A percentile compares a stretch with the other conserved stretches of the same genome.
These are phyloP conservation scores for Arvicanthis niloticus DNA, from an alignment of 2,113 vertebrate species.

Conservation along the genomic window DNA sequence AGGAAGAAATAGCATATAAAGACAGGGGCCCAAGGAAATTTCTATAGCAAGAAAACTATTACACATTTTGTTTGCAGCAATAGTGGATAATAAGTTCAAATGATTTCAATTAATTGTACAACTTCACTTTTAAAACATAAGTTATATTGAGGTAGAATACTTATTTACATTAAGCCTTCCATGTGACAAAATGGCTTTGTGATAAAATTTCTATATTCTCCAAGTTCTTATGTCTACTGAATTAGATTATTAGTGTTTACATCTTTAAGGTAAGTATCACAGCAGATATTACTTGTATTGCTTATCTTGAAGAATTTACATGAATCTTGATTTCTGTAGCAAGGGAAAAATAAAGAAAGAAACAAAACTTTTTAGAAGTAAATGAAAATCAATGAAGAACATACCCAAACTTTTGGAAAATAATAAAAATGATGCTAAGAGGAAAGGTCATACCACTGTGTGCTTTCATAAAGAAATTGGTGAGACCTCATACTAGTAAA, in stretches of 20 bases:
- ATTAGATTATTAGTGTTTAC: neutral
- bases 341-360: no score
- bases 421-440: no score
- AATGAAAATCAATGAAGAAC: no score
- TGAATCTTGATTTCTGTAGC: neutral
- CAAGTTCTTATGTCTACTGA: neutral
- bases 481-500: no score
- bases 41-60: neutral
- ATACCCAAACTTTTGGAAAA: no score
- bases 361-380: no score
- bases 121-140: neutral
- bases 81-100: neutral
- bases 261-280: neutral
- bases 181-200: neutral
- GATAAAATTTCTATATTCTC: neutral
- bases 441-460: no score
- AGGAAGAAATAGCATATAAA: neutral
- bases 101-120: neutral
- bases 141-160: neutral
- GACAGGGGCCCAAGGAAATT: neutral
- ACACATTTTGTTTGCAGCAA: neutral
- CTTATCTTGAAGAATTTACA: neutral
- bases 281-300: neutral
- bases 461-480: no score
- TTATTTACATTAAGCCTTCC: neutral